These are phyloP conservation scores for Bombus haemorrhoidalis DNA, from an alignment of 1,140 invertebrate species.

Conservation along the genomic window DNA sequence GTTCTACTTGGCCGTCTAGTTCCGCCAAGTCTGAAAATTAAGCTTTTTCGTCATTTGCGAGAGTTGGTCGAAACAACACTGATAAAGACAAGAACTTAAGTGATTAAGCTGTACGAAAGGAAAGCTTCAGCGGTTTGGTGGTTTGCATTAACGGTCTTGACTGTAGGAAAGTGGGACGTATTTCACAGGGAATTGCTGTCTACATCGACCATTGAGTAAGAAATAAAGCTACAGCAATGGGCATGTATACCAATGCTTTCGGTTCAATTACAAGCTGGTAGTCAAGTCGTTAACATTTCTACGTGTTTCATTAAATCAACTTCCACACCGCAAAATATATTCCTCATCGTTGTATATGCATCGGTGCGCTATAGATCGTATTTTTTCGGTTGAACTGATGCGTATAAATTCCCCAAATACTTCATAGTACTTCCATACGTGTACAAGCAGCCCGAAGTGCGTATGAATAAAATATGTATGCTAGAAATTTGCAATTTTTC, in stretches of 20 bases:
- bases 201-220: constrained; percentile 65
- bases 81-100: constrained; percentile 67
- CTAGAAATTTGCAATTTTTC: constrained; percentile 21
- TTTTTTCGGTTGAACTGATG: neutral
- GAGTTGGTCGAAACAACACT: constrained; percentile 59
- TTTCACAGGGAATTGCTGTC: constrained; percentile 69
- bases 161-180: constrained; percentile 63
- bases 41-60: constrained; percentile 31
- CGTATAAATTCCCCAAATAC: constrained; percentile 22
- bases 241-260: constrained; percentile 62
- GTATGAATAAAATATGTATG: constrained; percentile 29
- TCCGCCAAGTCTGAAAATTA: constrained; percentile 33
- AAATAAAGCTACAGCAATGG: constrained; percentile 65
- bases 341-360: constrained; percentile 8
- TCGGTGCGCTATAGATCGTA: neutral
- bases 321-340: constrained; percentile 4
- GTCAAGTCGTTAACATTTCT: constrained; percentile 60
- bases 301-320: constrained; percentile 61
- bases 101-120: constrained; percentile 68
- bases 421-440: neutral
- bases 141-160: constrained; percentile 71
- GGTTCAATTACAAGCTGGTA: constrained; percentile 65
- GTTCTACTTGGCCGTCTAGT: neutral
- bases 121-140: constrained; percentile 62
- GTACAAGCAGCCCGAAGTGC: neutral